A percentile compares a stretch with the other conserved stretches of the same genome.
Evolutionary conservation across 2,113 vertebrate species (phyloP).

Genomic region (Aegotheles bennettii): DNA sequence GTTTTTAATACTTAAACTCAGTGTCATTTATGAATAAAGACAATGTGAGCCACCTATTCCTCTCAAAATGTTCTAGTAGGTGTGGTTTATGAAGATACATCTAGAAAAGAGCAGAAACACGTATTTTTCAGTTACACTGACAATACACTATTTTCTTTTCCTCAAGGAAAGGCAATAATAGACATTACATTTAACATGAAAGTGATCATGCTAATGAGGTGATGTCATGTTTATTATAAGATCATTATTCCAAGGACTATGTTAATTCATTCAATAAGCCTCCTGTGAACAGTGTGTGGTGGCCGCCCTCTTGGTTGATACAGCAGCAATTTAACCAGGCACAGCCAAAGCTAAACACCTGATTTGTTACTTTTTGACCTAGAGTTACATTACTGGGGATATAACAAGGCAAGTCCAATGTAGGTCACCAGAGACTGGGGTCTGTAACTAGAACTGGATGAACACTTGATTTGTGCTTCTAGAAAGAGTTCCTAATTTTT

Average conservation of each 20-base stretch:
- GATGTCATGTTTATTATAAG: neutral
- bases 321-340: neutral
- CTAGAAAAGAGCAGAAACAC: neutral
- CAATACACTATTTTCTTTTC: neutral
- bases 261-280: conserved; percentile 30
- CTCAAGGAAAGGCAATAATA: neutral
- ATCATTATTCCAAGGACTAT: conserved; percentile 33
- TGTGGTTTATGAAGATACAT: neutral
- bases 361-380: neutral
- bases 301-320: neutral
- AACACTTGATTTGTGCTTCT: neutral
- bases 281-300: conserved; percentile 31
- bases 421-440: neutral
- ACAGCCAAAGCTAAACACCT: neutral
- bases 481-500: neutral
- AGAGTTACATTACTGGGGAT: neutral
- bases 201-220: conserved; percentile 6
- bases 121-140: neutral
- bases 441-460: neutral
- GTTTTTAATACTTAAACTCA: neutral
- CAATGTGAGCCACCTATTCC: neutral
- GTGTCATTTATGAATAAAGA: neutral
- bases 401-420: neutral
- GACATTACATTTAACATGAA: neutral
- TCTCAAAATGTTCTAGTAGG: neutral